Conservation (phyloP, 2,113 vertebrate species). For the Centrocercus urophasianus region DNA sequence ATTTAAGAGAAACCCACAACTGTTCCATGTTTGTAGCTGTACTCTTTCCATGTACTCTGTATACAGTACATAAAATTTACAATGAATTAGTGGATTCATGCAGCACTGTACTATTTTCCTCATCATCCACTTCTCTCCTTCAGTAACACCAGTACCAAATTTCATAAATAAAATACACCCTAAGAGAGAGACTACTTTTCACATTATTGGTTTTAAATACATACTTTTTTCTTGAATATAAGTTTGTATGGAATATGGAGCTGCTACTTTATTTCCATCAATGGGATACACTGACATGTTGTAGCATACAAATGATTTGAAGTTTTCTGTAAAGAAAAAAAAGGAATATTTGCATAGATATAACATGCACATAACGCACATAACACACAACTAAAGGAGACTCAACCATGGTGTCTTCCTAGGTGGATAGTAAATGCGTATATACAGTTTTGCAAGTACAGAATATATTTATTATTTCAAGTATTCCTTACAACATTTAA, state of each 20-base stretch:
- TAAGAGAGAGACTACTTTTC: not conserved
- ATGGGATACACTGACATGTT: conserved; percentile 80
- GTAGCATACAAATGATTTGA: conserved; percentile 71
- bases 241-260: conserved; percentile 58
- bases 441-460: not conserved
- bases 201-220: conserved; percentile 19
- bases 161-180: not conserved
- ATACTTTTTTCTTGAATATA: conserved; percentile 74
- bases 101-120: not conserved
- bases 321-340: conserved; percentile 56
- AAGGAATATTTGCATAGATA: not conserved
- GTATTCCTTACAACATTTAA: not conserved
- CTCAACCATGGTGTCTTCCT: not conserved
- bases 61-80: not conserved
- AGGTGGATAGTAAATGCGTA: not conserved
- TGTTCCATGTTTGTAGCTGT: not conserved
- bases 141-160: not conserved
- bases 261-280: conserved; percentile 13
- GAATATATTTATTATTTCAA: not conserved
- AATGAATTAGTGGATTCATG: not conserved
- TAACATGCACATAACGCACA: too few relatives aligned
- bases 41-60: not conserved
- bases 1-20: not conserved
- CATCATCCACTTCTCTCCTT: not conserved
- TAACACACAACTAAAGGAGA: not conserved